These are phyloP conservation scores for Melanotaenia trifasciata DNA, from an alignment of 2,797 vertebrate species.

Conservation along the genomic window DNA sequence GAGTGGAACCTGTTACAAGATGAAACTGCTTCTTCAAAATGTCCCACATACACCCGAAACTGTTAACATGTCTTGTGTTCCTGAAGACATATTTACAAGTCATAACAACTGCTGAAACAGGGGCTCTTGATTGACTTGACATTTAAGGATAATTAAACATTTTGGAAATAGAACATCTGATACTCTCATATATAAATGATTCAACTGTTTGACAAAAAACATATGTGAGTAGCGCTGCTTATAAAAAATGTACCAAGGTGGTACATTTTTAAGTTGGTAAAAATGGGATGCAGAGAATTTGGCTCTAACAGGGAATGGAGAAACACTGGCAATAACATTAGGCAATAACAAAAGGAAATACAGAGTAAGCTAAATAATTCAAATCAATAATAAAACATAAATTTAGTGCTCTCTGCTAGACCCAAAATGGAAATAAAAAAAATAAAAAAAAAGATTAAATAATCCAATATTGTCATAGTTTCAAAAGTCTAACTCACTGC, in stretches of 20 bases:
- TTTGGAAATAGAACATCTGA: no score
- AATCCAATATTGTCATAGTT: not conserved
- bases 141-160: no score
- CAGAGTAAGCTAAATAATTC: slow-evolving; percentile 57
- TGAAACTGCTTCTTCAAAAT: not conserved
- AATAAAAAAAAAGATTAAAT: slow-evolving; percentile 11
- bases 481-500: not conserved
- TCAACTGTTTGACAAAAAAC: no score
- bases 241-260: no score
- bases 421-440: slow-evolving; percentile 13
- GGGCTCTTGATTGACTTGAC: no score
- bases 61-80: not conserved
- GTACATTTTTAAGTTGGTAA: no score
- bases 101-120: not conserved
- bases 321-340: not conserved
- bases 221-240: no score
- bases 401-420: slow-evolving; percentile 68
- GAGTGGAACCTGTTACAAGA: not conserved
- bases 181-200: no score
- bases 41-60: not conserved
- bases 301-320: not conserved
- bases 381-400: slow-evolving; percentile 52
- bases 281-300: no score
- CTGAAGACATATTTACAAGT: not conserved
- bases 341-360: slow-evolving; percentile 1